Evolutionary conservation across 2,888 invertebrate species (phyloP), one percentile per base, ranked within the genome.

Genomic region (Metellina segmentata): DNA sequence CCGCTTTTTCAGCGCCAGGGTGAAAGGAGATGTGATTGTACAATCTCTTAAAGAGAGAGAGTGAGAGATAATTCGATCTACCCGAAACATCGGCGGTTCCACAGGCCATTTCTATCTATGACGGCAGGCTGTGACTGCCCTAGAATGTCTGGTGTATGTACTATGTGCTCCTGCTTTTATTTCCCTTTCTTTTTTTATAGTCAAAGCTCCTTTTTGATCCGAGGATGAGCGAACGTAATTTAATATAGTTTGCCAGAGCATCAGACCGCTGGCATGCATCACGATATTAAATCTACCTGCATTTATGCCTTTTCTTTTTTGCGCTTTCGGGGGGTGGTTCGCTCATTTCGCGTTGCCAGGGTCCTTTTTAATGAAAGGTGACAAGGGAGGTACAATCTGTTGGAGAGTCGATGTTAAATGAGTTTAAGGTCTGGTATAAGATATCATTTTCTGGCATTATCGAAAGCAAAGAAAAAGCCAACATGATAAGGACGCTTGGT

Each of bases 41-140:
- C 91, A 91, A 91, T 91, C 91, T 91, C 86, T 91, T 91, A 91
- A n/a, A n/a, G n/a, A n/a, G n/a, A n/a, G n/a, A n/a, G n/a, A n/a
- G n/a, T n/a, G n/a, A n/a, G n/a, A 70, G 91, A 91, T 91, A 91
- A 91, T 91, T 91, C 86, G 91, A 91, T 91, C 81, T 91, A 71
- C 87, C 87, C 81, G 75, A 78, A 75, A 91, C 82, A 86, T 71
- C 91, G 82, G 91, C 52, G 91, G 91, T 87, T 91, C 78, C 53
- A 48, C 69, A 71, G 77, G 71, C 81, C 83, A 34, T 78, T 71
- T 19, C 74, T 19, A 34, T 34, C 34, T 34, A 34, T 1, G 34
- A 34, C 34, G 34, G 34, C 34, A 34, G 34, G 34, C 34, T 34
- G 34, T 34, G 34, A 34, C 34, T 34, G 70, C 20, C 16, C 8